Conservation (phyloP, 2,888 invertebrate species). For the Polyommatus iphigenia region DNA sequence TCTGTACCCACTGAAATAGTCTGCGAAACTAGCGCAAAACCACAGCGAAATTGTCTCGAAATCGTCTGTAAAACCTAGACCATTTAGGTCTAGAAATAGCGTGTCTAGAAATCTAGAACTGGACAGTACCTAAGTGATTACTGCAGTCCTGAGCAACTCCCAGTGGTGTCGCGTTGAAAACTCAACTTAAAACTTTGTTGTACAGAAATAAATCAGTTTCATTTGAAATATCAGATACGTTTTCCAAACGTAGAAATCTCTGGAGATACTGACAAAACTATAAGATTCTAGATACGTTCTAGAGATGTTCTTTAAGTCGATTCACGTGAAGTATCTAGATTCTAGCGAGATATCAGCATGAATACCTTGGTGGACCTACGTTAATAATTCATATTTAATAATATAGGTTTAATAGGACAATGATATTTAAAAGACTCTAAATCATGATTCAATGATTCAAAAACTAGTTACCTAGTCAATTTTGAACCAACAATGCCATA, state of each 20-base stretch:
- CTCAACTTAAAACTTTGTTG: not conserved
- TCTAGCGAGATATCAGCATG: no score
- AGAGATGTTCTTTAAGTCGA: not conserved
- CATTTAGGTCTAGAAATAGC: not conserved
- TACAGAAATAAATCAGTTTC: conserved; percentile 6
- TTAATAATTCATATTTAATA: no score
- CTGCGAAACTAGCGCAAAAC: not conserved
- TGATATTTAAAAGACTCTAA: not conserved
- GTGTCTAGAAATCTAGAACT: not conserved
- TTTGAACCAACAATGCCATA: no score
- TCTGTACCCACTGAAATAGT: no score
- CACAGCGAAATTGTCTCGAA: not conserved
- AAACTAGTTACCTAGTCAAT: not conserved
- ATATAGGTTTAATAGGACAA: no score
- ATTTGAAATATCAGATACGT: not conserved
- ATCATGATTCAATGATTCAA: not conserved
- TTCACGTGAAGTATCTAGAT: no score
- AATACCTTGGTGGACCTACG: no score
- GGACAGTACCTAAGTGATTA: conserved; percentile 13
- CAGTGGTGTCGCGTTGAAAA: conserved; percentile 6
- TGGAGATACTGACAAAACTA: not conserved
- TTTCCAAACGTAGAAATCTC: not conserved
- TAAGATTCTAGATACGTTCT: not conserved
- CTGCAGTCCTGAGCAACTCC: conserved; percentile 7
- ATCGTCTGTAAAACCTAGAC: not conserved